phyloP scores from a whole-genome alignment of 2,797 vertebrate species.

The Pteronotus mesoamericanus region DNA sequence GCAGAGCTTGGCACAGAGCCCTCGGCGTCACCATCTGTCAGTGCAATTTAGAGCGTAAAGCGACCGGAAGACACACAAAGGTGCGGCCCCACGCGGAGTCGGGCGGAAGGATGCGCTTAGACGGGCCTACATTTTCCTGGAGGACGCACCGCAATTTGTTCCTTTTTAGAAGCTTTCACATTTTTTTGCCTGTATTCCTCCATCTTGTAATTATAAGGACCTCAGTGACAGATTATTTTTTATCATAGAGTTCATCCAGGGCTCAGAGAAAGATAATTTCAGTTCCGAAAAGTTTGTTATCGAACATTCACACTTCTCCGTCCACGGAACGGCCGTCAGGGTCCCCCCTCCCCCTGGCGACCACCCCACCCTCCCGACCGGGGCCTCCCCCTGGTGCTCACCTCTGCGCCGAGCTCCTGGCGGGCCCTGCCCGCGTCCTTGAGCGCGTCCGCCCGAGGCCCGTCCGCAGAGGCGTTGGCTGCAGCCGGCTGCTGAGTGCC shows the following conservation, averaged over 20 bases:
- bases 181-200: not conserved
- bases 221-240: not conserved
- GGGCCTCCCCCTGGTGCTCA: constrained; percentile 60
- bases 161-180: not conserved
- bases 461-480: constrained; percentile 66
- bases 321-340: not conserved
- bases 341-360: too few relatives aligned
- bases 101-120: not conserved
- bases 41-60: not conserved
- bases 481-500: constrained; percentile 62
- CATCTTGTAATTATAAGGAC: not conserved
- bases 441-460: constrained; percentile 40
- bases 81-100: not conserved
- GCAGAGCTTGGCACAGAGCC: not conserved
- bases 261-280: not conserved
- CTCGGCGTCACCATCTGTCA: not conserved
- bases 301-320: not conserved
- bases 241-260: not conserved
- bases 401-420: constrained; percentile 75
- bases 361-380: not conserved
- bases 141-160: not conserved
- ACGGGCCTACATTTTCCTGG: not conserved
- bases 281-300: not conserved
- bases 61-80: not conserved
- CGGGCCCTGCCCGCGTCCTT: constrained; percentile 47